These are phyloP conservation scores for Drosophila paulistorum DNA, from an alignment of 1,140 invertebrate genomes.

Conservation along the genomic window DNA sequence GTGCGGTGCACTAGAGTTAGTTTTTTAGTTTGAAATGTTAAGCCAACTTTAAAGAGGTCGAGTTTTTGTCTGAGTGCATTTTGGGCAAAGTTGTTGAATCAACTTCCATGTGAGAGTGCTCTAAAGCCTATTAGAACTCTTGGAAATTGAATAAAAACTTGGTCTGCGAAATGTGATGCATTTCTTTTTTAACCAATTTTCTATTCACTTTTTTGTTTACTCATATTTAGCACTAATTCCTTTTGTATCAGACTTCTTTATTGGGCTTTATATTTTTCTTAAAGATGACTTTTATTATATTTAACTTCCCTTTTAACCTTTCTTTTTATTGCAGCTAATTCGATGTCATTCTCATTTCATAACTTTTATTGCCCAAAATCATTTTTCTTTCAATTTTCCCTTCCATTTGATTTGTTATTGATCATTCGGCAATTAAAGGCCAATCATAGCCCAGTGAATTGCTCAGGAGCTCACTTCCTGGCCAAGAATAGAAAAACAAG, in stretches of 20 bases:
- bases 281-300: background rate
- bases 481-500: slow-evolving; percentile 9
- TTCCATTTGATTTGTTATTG: slow-evolving; percentile 16
- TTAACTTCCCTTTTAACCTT: background rate
- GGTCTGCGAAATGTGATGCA: background rate
- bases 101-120: slow-evolving; percentile 1
- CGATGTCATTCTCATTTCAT: slow-evolving; percentile 27
- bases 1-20: background rate
- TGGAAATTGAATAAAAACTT: background rate
- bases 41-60: slow-evolving; percentile 8
- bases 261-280: background rate
- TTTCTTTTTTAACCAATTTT: background rate
- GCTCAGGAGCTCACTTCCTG: slow-evolving; percentile 56
- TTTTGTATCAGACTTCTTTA: slow-evolving; percentile 13
- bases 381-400: slow-evolving; percentile 25
- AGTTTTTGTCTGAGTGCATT: background rate
- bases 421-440: slow-evolving; percentile 44
- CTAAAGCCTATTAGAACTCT: background rate
- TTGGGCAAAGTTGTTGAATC: background rate
- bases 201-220: slow-evolving; percentile 5
- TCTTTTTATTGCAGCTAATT: slow-evolving; percentile 13
- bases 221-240: slow-evolving; percentile 25
- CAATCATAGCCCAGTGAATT: slow-evolving; percentile 32
- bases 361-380: slow-evolving; percentile 42
- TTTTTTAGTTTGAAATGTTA: slow-evolving; percentile 24